Base-by-base conservation (phyloP, 2,113 vertebrate genomes). In the Eurypyga helias region DNA sequence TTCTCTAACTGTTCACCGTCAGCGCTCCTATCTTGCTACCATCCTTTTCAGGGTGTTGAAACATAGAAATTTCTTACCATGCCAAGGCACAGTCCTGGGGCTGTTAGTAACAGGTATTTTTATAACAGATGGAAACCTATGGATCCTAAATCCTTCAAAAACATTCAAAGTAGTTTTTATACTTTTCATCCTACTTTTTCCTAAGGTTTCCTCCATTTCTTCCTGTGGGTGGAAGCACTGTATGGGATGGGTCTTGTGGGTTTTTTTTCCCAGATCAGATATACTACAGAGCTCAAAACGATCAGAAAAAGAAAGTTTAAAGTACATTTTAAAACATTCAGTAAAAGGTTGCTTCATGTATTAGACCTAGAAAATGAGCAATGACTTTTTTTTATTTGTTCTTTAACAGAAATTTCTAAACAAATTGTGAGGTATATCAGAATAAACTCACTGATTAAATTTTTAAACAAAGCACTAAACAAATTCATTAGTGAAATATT, bases 401-500 rank as follows among this genome's bases (percentile, higher is more conserved):
- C 34, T 67, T 76, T 69, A 73, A 36, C 5, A 31, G 54, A 57
- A 83, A 65, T 85, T 94, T 66, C 31, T 87, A 66, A 96, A 79
- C 26, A 90, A 80, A 85, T 84, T 72, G 54, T 70, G 54, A 36
- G 31, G 29, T 89, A 9, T 79, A 69, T 66, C 36, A 85, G 60
- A 93, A 93, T 52, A 55, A 93, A 89, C 13, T 77, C n/a, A 65
- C 33, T 6, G 1, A 96, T 86, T 69, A 83, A 77, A 92, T 81
- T 84, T 86, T 84, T 81, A 73, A 87, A 90, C 82, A 96, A 89
- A 87, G 62, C 26, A 58, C 64, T 55, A 65, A 91, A 92, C 87
- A 97, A 97, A 93, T 89, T 82, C 67, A 95, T 97, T 93, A 95
- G 87, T 87, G 46, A 94, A 91, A 84, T 90, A 91, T 92, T 98